Evolutionary conservation across 2,888 invertebrate genomes (phyloP).

Genomic region (Protodeltote pygarga): DNA sequence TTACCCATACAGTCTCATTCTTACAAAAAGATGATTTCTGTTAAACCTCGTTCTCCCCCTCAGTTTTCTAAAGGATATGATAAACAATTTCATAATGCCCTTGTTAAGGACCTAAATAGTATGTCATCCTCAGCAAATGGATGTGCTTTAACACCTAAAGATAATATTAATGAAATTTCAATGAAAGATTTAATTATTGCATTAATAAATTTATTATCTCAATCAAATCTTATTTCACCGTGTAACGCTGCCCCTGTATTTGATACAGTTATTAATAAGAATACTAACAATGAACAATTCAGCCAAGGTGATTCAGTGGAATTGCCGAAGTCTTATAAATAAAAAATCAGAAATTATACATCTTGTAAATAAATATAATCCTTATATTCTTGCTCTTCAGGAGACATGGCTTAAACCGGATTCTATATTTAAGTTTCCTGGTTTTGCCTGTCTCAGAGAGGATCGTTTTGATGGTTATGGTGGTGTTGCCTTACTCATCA

Average conservation of each 20-base stretch:
- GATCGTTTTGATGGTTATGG: neutral
- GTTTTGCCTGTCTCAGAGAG: neutral
- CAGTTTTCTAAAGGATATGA: neutral
- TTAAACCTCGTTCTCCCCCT: neutral
- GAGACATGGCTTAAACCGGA: too few relatives aligned
- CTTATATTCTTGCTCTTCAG: too few relatives aligned
- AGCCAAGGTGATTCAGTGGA: too few relatives aligned
- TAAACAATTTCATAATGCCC: neutral
- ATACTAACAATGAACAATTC: too few relatives aligned
- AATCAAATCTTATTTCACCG: neutral
- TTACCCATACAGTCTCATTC: too few relatives aligned
- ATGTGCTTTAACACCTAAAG: neutral
- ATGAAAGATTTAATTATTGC: neutral
- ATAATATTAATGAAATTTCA: neutral
- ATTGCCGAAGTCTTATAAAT: too few relatives aligned
- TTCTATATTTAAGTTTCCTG: neutral
- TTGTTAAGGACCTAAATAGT: neutral
- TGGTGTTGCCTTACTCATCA: neutral
- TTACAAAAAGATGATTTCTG: neutral
- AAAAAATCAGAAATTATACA: too few relatives aligned
- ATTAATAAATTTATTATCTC: neutral
- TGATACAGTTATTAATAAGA: too few relatives aligned
- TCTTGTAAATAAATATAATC: too few relatives aligned
- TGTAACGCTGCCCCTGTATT: too few relatives aligned
- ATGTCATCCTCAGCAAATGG: neutral